Percentiles rank a stretch among this genome's conserved stretches.
Evolutionary conservation across 2,888 invertebrate species (phyloP).

Genomic region (Dysmachus trigonus): DNA sequence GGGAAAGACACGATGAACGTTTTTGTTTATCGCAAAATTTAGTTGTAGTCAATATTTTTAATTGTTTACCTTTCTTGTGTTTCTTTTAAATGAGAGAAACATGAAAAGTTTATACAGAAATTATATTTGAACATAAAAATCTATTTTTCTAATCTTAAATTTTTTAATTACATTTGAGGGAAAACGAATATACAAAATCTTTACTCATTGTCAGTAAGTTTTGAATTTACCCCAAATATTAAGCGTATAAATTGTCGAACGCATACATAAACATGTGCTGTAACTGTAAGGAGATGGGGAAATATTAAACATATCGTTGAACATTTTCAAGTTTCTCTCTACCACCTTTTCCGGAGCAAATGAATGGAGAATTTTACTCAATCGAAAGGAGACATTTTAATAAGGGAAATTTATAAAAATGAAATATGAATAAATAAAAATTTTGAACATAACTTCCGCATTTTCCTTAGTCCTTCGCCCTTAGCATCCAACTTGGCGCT

Average conservation of each 20-base stretch:
- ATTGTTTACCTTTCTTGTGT: not conserved
- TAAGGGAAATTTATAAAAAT: constrained; percentile 19
- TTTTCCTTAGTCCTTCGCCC: not conserved
- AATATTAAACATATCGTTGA: constrained; percentile 39
- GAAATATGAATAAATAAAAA: constrained; percentile 7
- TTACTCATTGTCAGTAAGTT: not conserved
- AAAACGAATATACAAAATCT: constrained; percentile 5
- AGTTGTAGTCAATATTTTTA: not conserved
- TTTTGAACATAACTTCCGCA: not conserved
- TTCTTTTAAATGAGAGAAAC: constrained; percentile 23
- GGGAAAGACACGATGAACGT: not conserved
- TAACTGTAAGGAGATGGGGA: not conserved
- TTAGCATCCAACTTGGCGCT: no score
- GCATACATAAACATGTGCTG: not conserved
- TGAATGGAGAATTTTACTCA: not conserved
- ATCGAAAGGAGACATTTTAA: constrained; percentile 11
- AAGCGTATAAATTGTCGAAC: not conserved
- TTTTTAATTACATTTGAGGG: constrained; percentile 20
- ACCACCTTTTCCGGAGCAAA: constrained; percentile 24
- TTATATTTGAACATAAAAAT: constrained; percentile 26
- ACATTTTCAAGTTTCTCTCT: constrained; percentile 40
- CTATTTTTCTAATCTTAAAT: constrained; percentile 41
- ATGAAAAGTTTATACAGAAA: constrained; percentile 20
- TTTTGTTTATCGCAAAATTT: not conserved
- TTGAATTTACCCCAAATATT: not conserved